A percentile compares a stretch with the other conserved stretches of the same genome.
Evolutionary conservation across 2,888 invertebrate genomes (phyloP).

Genomic region (Monopis laevigella): DNA sequence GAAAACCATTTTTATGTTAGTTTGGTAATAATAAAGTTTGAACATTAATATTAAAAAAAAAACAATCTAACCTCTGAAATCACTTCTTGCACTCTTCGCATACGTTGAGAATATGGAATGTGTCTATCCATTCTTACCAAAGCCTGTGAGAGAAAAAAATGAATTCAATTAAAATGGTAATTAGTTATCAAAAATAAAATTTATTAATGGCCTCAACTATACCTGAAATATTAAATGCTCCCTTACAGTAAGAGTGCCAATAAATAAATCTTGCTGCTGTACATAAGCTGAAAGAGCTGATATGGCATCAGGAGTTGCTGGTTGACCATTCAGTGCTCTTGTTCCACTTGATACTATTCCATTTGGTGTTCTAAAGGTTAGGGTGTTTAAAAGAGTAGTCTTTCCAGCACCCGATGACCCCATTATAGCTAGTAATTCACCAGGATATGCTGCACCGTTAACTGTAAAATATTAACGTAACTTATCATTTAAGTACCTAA

Average conservation of each 20-base stretch:
- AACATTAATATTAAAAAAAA: not conserved
- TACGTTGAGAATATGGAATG: constrained; percentile 76
- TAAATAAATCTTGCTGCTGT: constrained; percentile 93
- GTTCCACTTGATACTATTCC: constrained; percentile 72
- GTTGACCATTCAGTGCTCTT: constrained; percentile 78
- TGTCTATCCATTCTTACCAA: constrained; percentile 85
- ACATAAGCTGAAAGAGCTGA: constrained; percentile 89
- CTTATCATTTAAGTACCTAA: too few species aligned
- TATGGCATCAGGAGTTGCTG: constrained; percentile 75
- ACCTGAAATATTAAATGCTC: constrained; percentile 92
- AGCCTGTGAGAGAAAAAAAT: constrained; percentile 55
- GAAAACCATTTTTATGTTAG: not conserved
- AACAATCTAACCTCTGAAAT: constrained; percentile 73
- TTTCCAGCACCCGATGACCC: constrained; percentile 95
- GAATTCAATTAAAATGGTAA: not conserved
- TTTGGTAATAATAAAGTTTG: not conserved
- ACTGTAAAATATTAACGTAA: constrained; percentile 63
- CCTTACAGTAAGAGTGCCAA: constrained; percentile 87
- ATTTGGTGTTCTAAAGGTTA: constrained; percentile 82
- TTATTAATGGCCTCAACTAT: constrained; percentile 10
- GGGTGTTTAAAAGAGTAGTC: constrained; percentile 89
- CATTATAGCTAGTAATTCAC: constrained; percentile 87
- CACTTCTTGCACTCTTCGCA: constrained; percentile 86
- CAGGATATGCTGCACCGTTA: constrained; percentile 84
- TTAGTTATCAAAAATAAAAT: not conserved